These are phyloP conservation scores for Corvus cornix DNA, from an alignment of 2,113 vertebrate genomes.

Conservation along the genomic window DNA sequence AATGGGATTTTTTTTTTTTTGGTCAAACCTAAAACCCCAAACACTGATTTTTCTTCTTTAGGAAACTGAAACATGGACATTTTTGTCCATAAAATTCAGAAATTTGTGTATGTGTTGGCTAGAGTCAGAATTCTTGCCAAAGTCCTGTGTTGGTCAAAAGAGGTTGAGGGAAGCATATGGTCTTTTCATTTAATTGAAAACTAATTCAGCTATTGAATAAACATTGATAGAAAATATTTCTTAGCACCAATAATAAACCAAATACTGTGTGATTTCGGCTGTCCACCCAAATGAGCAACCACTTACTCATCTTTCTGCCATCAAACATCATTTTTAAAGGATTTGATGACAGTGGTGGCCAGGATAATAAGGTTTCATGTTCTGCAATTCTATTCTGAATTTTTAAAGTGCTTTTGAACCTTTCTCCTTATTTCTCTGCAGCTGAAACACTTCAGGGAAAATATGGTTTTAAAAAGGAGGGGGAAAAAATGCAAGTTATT, in stretches of 20 bases:
- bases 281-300: background rate
- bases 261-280: background rate
- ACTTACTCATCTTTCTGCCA: background rate
- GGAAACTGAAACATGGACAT: background rate
- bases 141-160: background rate
- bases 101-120: background rate
- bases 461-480: background rate
- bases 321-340: background rate
- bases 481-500: background rate
- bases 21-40: background rate
- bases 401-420: background rate
- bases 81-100: background rate
- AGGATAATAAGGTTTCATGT: background rate
- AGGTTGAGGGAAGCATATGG: background rate
- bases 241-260: background rate
- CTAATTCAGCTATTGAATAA: background rate
- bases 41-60: background rate
- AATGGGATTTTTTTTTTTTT: background rate
- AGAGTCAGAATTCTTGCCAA: background rate
- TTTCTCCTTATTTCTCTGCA: background rate
- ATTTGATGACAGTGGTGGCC: background rate
- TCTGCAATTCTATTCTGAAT: background rate
- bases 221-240: background rate
- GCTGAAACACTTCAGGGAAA: background rate
- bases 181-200: background rate